Evolutionary conservation across 1,140 invertebrate species (phyloP), one percentile per base, ranked within the genome.

Genomic region (Condylostylus longicornis): DNA sequence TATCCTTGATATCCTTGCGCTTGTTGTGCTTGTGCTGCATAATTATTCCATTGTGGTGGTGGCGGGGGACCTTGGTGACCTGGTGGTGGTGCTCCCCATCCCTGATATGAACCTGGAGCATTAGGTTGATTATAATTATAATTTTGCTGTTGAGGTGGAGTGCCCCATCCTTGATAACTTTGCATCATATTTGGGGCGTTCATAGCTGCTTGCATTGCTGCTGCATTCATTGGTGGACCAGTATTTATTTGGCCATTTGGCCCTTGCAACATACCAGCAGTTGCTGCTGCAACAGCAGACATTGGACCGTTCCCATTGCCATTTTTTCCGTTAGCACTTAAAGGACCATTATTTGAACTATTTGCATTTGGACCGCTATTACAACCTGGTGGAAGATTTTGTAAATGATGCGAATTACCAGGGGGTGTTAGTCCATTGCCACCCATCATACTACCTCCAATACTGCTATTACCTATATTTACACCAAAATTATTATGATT

Each of bases 101-200:
- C 79, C 60, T 86, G 82, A 62, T 85, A 79, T 35, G 82, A 83
- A 35, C 75, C 77, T n/a, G 76, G 77, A 5, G 74, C 78, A 30
- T 65, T 68, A 42, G n/a, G n/a, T n/a, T 79, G 80, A 20, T 78
- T 80, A 54, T 85, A 84, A 2, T 80, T 78, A 58, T 87, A 86
- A 44, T 78, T 81, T 51, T 81, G 79, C 50, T 84, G 82, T 44
- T 84, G 82, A 7, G 84, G 81, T 28, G 78, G 83, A 9, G 82
- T 84, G 22, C 83, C 83, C 84, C 85, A 88, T 22, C 83, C 80
- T 51, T 84, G 83, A 62, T 87, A 88, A 61, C 69, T 67, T 37
- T 74, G 72, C 70, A 75, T 74, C 63, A 75, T 83, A 50, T 84
- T 85, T 4, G 82, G 82, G 13, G 79, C 79, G 18, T 77, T 81